phyloP scores from a whole-genome alignment of 2,113 vertebrate genomes.

The Camelus bactrianus region DNA sequence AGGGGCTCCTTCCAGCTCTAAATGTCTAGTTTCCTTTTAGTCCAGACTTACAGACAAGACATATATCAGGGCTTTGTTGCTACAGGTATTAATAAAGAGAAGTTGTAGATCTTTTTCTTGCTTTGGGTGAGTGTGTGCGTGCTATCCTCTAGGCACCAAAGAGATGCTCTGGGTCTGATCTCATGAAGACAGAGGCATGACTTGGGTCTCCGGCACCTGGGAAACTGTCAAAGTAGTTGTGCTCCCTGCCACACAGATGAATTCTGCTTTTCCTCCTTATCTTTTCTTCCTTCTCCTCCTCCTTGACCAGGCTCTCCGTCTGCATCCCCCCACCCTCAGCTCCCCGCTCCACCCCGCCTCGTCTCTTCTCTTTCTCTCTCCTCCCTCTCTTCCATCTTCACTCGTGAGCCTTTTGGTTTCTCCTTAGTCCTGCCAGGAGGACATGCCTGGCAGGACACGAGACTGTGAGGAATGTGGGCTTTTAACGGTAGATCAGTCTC shows the following conservation, averaged over 20 bases:
- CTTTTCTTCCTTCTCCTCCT: neutral
- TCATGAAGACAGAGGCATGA: neutral
- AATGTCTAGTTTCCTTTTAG: neutral
- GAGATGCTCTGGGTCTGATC: neutral
- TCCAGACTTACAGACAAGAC: neutral
- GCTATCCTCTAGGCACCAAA: neutral
- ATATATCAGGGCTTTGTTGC: neutral
- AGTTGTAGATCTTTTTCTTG: neutral
- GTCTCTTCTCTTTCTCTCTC: neutral
- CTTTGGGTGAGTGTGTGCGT: neutral
- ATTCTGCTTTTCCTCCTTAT: neutral
- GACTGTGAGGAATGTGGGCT: neutral
- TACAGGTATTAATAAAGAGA: neutral
- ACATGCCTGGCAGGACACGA: neutral
- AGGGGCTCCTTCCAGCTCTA: neutral
- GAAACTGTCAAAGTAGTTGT: neutral
- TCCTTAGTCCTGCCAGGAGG: neutral
- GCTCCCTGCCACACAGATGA: neutral
- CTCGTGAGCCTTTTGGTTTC: neutral
- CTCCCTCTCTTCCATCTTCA: neutral
- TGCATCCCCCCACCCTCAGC: neutral
- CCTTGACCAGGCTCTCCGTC: neutral
- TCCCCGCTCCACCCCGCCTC: neutral
- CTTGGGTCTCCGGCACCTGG: neutral
- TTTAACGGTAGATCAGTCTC: neutral